A percentile compares a stretch with the other conserved stretches of the same genome.
Conservation (phyloP, 37 sponge, comb jelly and placozoan species). For the Spongia lamella region DNA sequence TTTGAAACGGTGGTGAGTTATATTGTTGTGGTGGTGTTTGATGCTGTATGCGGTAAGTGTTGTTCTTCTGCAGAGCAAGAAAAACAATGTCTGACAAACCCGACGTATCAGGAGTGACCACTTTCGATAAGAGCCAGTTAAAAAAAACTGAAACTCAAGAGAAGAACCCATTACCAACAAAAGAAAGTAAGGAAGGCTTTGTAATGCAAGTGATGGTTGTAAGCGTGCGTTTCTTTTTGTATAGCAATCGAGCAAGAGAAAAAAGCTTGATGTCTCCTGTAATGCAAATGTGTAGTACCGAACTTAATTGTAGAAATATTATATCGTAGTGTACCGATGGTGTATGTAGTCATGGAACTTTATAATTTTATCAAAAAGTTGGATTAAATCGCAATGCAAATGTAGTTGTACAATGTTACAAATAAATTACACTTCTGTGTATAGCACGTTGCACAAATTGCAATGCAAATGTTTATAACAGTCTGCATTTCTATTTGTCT, state of each 20-base stretch:
- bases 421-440: no score
- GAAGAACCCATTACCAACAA: constrained; percentile 87
- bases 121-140: constrained; percentile 81
- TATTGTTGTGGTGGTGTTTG: not conserved
- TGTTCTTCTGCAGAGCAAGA: not conserved
- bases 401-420: no score
- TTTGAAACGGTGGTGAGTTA: not conserved
- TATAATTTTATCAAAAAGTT: no score
- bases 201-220: not conserved
- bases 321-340: not conserved
- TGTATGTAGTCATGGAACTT: no score
- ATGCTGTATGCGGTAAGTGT: not conserved
- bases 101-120: constrained; percentile 70
- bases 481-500: no score
- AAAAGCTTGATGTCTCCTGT: constrained; percentile 1
- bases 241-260: constrained; percentile 83
- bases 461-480: no score
- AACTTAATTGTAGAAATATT: not conserved
- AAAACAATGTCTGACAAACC: constrained; percentile 78
- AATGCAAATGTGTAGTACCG: not conserved
- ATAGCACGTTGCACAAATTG: no score
- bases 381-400: no score
- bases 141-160: constrained; percentile 83
- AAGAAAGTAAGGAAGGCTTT: constrained; percentile 75
- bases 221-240: constrained; percentile 12